Evolutionary conservation across 2,797 vertebrate species (phyloP).

Genomic region (Schizopygopsis pylzovi): DNA sequence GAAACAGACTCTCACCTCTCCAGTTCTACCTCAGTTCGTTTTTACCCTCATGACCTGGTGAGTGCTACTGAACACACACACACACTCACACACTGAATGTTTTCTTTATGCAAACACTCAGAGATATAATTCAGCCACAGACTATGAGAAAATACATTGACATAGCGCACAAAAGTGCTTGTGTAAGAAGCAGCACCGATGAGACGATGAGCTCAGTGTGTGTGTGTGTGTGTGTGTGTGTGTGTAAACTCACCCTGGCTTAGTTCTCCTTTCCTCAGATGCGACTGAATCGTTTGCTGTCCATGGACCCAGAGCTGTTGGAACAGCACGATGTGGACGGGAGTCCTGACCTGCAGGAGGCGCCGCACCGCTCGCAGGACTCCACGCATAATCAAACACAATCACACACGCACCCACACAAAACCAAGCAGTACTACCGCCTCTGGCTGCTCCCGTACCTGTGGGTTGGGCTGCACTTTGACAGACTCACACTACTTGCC

Average conservation of each 20-base stretch:
- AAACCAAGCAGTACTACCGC: slow-evolving; percentile 94
- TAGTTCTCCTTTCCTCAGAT: slow-evolving; percentile 94
- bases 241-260: slow-evolving; percentile 69
- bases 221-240: slow-evolving; percentile 25
- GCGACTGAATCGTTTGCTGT: slow-evolving; percentile 93
- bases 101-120: neutral
- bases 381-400: slow-evolving; percentile 52
- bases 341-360: slow-evolving; percentile 94
- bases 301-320: slow-evolving; percentile 94
- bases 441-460: slow-evolving; percentile 95
- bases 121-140: slow-evolving; percentile 9
- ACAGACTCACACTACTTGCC: slow-evolving; percentile 95
- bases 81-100: neutral
- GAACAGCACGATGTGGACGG: slow-evolving; percentile 95
- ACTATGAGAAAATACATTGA: neutral
- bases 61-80: slow-evolving; percentile 68
- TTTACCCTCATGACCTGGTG: slow-evolving; percentile 99
- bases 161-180: slow-evolving; percentile 23
- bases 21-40: slow-evolving; percentile 99
- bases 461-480: slow-evolving; percentile 97
- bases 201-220: slow-evolving; percentile 7
- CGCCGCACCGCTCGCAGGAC: slow-evolving; percentile 85
- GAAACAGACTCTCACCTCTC: slow-evolving; percentile 99
- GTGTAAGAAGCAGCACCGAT: neutral
- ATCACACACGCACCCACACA: slow-evolving; percentile 70